Evolutionary conservation across 2,797 vertebrate species (phyloP).

Genomic region (Lagorchestes hirsutus): DNA sequence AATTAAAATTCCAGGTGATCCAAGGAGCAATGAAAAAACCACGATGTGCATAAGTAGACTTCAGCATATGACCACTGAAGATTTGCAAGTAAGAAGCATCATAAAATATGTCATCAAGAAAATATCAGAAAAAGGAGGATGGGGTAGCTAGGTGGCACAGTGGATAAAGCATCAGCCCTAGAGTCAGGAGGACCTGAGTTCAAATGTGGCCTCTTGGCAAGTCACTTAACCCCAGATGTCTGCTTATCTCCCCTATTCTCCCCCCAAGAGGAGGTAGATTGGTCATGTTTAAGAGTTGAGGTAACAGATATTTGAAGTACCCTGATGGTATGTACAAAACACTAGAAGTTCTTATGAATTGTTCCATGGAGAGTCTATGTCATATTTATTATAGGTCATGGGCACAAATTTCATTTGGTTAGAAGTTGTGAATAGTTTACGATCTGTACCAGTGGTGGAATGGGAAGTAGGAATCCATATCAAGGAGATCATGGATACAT

Average conservation of each 20-base stretch:
- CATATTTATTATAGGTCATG: not conserved
- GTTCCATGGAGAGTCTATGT: not conserved
- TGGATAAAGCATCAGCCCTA: too few species aligned
- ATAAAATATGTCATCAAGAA: not conserved
- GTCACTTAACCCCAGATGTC: not conserved
- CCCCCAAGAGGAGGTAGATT: not conserved
- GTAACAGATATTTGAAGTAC: not conserved
- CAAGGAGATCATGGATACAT: not conserved
- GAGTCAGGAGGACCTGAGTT: not conserved
- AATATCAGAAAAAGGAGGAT: not conserved
- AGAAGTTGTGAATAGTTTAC: not conserved
- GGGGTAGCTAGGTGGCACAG: not conserved
- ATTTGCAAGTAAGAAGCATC: not conserved
- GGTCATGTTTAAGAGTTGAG: not conserved
- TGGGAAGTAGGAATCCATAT: not conserved
- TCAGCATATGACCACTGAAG: not conserved
- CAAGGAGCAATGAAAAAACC: not conserved
- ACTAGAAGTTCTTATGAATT: not conserved
- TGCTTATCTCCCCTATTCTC: not conserved
- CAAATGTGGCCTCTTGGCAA: not conserved
- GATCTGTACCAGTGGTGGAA: too few species aligned
- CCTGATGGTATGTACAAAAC: not conserved
- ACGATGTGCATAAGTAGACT: not conserved
- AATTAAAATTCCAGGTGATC: not conserved
- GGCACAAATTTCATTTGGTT: not conserved